phyloP scores from a whole-genome alignment of 2,888 invertebrate species.

The Cerceris ruficornis region DNA sequence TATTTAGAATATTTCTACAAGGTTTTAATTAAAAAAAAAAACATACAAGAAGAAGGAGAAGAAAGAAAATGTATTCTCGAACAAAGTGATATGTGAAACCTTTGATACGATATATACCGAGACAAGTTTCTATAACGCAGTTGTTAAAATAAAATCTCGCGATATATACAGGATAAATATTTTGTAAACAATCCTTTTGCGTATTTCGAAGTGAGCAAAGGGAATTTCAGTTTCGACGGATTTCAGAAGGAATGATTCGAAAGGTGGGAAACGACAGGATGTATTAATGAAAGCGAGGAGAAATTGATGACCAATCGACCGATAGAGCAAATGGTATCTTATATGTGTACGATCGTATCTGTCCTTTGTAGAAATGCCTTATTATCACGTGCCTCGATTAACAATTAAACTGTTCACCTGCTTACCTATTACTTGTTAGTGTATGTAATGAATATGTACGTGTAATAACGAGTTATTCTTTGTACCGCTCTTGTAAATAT shows the following conservation, averaged over 20 bases:
- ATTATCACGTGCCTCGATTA: slow-evolving; percentile 79
- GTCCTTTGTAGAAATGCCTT: slow-evolving; percentile 78
- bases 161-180: not conserved
- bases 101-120: too few species aligned
- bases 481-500: slow-evolving; percentile 79
- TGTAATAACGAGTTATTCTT: slow-evolving; percentile 78
- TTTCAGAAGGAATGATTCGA: not conserved
- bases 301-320: not conserved
- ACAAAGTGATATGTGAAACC: too few species aligned
- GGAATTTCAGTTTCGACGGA: not conserved
- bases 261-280: not conserved
- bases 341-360: slow-evolving; percentile 64
- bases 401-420: slow-evolving; percentile 77
- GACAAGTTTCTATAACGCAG: not conserved
- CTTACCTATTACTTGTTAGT: slow-evolving; percentile 75
- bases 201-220: not conserved
- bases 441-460: slow-evolving; percentile 72
- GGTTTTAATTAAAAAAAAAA: not conserved
- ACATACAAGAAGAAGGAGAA: too few species aligned
- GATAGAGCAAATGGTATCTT: slow-evolving; percentile 47
- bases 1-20: not conserved
- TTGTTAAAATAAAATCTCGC: not conserved
- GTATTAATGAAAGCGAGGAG: not conserved
- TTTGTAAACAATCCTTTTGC: not conserved
- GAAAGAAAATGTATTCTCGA: too few species aligned